Conservation (phyloP, 1,140 invertebrate species). For the Anoplophora glabripennis region DNA sequence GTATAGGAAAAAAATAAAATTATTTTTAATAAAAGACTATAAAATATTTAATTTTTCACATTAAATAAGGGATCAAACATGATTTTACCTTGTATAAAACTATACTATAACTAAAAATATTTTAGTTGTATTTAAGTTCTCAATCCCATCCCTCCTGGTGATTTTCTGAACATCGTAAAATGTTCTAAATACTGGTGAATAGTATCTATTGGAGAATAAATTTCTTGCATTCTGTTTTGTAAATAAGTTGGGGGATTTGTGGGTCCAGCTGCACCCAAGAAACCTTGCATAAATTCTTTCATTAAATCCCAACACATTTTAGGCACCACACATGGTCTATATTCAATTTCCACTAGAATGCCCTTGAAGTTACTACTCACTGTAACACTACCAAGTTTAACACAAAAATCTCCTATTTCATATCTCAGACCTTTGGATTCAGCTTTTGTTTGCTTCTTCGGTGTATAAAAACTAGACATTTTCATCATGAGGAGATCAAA, state of each 20-base stretch:
- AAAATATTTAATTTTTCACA: no score
- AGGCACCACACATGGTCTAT: constrained; percentile 84
- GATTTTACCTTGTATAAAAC: no score
- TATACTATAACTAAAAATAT: no score
- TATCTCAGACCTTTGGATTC: constrained; percentile 87
- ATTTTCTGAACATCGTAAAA: constrained; percentile 85
- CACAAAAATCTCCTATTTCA: constrained; percentile 90
- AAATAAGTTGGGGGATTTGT: constrained; percentile 62
- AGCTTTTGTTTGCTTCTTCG: constrained; percentile 80
- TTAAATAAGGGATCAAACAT: no score
- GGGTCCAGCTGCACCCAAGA: constrained; percentile 75
- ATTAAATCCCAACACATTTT: constrained; percentile 88
- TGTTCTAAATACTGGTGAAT: constrained; percentile 94
- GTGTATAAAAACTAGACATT: constrained; percentile 80
- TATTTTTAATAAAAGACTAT: no score
- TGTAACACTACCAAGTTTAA: constrained; percentile 90
- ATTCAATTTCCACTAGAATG: constrained; percentile 92
- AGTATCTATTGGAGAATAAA: constrained; percentile 87
- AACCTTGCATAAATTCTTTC: constrained; percentile 88
- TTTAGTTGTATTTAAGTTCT: constrained; percentile 14
- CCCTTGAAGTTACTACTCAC: constrained; percentile 94
- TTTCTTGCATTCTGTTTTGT: constrained; percentile 76
- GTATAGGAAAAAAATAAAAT: no score
- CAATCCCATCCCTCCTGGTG: constrained; percentile 47
- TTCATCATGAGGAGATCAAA: constrained; percentile 91